A percentile compares a stretch with the other conserved stretches of the same genome.
Conservation (phyloP, 2,797 vertebrate genomes). For the Melanotaenia nigrans region DNA sequence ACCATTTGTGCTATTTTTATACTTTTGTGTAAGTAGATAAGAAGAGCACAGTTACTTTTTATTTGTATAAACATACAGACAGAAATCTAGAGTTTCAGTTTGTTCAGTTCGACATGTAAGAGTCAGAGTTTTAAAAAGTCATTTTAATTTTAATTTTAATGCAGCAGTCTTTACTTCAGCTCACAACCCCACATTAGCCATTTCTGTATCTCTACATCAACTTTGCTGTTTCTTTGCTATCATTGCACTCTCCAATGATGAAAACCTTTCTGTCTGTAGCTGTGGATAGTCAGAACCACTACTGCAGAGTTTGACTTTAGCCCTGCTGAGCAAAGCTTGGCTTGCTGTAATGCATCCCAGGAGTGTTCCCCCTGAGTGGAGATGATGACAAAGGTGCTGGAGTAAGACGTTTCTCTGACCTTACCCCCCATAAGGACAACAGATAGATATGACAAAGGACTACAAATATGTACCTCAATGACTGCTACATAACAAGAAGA, state of each 20-base stretch:
- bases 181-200: background rate
- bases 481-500: background rate
- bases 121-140: background rate
- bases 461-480: background rate
- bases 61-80: background rate
- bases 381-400: constrained; percentile 62
- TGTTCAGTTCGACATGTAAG: background rate
- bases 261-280: constrained; percentile 23
- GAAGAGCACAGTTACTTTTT: background rate
- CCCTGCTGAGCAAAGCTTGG: constrained; percentile 28
- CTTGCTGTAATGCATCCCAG: constrained; percentile 48
- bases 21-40: background rate
- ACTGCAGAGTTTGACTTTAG: constrained; percentile 35
- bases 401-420: constrained; percentile 49
- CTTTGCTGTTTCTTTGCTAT: constrained; percentile 14
- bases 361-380: constrained; percentile 59
- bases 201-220: constrained; percentile 2
- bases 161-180: background rate
- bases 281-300: constrained; percentile 16
- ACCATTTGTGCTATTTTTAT: background rate
- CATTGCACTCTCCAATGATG: constrained; percentile 1
- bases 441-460: background rate
- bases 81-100: constrained; percentile 13
- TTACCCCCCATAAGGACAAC: constrained; percentile 23
- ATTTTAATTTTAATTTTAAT: background rate